phyloP scores from a whole-genome alignment of 2,797 vertebrate species.

The Phataginus tetradactyla region DNA sequence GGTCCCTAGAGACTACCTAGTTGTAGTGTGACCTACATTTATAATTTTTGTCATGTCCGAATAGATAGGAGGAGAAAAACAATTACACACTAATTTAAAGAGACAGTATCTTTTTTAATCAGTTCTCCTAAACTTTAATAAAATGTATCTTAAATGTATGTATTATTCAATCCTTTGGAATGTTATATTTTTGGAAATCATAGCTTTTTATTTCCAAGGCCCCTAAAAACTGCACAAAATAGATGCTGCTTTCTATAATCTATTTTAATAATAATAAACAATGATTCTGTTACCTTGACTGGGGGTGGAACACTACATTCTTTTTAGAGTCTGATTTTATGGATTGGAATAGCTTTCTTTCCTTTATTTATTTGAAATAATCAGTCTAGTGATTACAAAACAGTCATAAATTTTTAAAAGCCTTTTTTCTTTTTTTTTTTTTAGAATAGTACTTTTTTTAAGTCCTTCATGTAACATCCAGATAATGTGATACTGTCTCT shows the following conservation, averaged over 20 bases:
- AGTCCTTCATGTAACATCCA: conserved; percentile 89
- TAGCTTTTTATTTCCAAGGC: conserved; percentile 91
- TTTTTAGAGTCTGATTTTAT: conserved; percentile 90
- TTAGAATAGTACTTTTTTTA: conserved; percentile 86
- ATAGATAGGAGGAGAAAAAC: conserved; percentile 94
- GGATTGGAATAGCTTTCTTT: conserved; percentile 89
- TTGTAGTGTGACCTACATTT: conserved; percentile 96
- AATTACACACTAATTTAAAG: conserved; percentile 96
- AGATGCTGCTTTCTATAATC: conserved; percentile 93
- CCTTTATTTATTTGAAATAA: conserved; percentile 91
- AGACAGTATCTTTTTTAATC: conserved; percentile 95
- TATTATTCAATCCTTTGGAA: conserved; percentile 91
- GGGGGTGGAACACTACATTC: conserved; percentile 90
- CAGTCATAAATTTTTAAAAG: conserved; percentile 88
- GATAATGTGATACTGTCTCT: conserved; percentile 96
- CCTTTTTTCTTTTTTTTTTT: conserved; percentile 84
- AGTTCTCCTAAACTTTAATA: conserved; percentile 91
- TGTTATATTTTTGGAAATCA: conserved; percentile 92
- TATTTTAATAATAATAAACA: conserved; percentile 92
- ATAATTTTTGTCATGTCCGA: conserved; percentile 97
- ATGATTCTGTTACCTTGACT: conserved; percentile 89
- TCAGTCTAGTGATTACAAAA: conserved; percentile 87
- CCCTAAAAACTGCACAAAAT: conserved; percentile 93
- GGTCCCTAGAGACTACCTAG: conserved; percentile 94
- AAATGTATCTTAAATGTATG: conserved; percentile 91